These are phyloP conservation scores for Pteria penguin DNA, from an alignment of 2,888 invertebrate species.

Conservation along the genomic window DNA sequence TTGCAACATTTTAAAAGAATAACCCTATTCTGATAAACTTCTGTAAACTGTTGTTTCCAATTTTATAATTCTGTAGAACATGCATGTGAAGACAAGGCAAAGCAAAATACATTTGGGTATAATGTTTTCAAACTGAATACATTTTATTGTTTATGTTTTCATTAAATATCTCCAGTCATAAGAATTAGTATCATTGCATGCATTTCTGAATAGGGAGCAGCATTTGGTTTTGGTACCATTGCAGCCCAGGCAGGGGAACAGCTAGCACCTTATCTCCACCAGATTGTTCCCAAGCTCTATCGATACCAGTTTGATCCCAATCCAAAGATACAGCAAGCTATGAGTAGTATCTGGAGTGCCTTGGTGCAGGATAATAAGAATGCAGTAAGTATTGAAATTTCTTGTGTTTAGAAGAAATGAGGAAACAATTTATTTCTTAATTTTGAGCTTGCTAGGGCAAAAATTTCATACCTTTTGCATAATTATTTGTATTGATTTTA, in stretches of 20 bases:
- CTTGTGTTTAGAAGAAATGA: too few species aligned
- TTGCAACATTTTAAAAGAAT: too few species aligned
- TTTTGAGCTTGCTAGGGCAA: too few species aligned
- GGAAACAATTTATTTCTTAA: too few species aligned
- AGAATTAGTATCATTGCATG: too few species aligned
- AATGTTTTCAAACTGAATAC: neutral
- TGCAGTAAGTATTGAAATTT: conserved; percentile 85
- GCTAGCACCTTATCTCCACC: conserved; percentile 89
- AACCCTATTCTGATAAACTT: too few species aligned
- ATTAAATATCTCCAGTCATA: neutral
- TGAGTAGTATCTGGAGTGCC: conserved; percentile 96
- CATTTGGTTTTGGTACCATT: conserved; percentile 94
- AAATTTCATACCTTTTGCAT: too few species aligned
- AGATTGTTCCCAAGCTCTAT: conserved; percentile 92
- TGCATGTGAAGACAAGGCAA: too few species aligned
- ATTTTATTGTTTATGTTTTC: neutral
- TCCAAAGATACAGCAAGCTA: conserved; percentile 93
- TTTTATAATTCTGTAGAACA: too few species aligned
- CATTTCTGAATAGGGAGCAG: conserved; percentile 85
- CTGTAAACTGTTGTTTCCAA: too few species aligned
- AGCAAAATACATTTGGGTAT: neutral
- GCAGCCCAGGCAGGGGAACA: conserved; percentile 91
- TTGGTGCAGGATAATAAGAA: conserved; percentile 92
- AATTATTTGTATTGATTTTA: too few species aligned
- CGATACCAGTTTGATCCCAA: conserved; percentile 95